A percentile compares a stretch with the other conserved stretches of the same genome.
These are phyloP conservation scores for Scytalopus superciliaris DNA, from an alignment of 2,113 vertebrate species.

Conservation along the genomic window DNA sequence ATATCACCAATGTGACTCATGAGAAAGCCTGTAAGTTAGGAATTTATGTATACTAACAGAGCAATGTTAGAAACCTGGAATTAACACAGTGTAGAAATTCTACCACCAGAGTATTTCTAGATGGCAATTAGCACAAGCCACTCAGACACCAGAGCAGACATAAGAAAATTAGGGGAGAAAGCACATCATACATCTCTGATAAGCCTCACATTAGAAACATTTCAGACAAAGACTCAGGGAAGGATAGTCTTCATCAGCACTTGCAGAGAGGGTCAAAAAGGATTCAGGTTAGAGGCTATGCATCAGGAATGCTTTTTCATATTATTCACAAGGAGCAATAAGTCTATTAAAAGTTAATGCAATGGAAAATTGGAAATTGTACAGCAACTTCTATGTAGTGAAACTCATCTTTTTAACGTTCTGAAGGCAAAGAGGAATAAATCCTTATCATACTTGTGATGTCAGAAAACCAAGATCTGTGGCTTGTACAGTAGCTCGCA, in stretches of 20 bases:
- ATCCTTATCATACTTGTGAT: not conserved
- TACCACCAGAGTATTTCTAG: not conserved
- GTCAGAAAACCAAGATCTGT: not conserved
- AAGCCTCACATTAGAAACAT: not conserved
- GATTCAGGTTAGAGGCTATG: not conserved
- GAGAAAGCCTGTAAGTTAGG: not conserved
- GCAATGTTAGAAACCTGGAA: not conserved
- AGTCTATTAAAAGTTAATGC: slow-evolving; percentile 56
- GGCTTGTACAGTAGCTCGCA: not conserved
- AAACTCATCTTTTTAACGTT: slow-evolving; percentile 41
- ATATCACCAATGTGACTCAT: not conserved
- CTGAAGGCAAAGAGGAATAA: slow-evolving; percentile 18
- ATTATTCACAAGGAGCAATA: slow-evolving; percentile 31
- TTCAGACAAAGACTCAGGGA: not conserved
- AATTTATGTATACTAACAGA: not conserved
- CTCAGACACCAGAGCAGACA: not conserved
- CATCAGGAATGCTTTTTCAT: slow-evolving; percentile 11
- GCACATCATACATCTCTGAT: not conserved
- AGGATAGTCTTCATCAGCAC: not conserved
- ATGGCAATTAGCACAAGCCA: not conserved
- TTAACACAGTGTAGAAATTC: not conserved
- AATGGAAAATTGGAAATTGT: slow-evolving; percentile 38
- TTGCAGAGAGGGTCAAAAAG: not conserved
- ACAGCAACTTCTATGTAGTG: slow-evolving; percentile 13
- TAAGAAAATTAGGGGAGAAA: not conserved